Base-by-base conservation (phyloP, 2,113 vertebrate genomes). In the Myrmecobius fasciatus region DNA sequence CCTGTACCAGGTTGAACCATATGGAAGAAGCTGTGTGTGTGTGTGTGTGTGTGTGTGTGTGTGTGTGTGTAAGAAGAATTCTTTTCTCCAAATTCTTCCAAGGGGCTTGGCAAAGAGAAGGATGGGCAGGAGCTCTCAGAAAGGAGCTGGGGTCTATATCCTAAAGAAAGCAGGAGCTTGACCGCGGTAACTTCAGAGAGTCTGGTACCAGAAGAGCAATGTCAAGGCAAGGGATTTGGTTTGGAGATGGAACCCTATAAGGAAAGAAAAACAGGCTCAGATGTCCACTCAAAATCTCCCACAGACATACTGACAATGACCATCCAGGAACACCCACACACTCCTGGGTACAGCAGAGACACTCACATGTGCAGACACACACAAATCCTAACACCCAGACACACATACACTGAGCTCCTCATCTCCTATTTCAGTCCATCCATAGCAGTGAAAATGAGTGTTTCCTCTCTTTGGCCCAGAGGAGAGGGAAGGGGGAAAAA, bases 361-460 rank as follows among this genome's bases (percentile, higher is more conserved):
- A 51, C 47, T 7, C 89, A 53, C 91, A 52, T 90, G 88, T 51
- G 54, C 91, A 43, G n/a, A 28, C 47, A 17, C 75, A 54, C 4
- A 46, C 28, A 25, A 46, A 36, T 52, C 12, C 91, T 54, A 94
- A 92, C 96, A 83, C 93, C 83, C 43, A 91, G 91, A 49, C 96
- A 89, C 7, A 92, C 54, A 89, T 95, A 89, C 90, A 46, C 89
- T 49, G 60, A 75, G 90, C 67, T 48, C 93, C 94, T 92, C 90
- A 93, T 92, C 96, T 97, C 95, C 0, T 8, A 92, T 97, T 96
- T 97, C 96, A 92, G 52, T 96, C 48, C 89, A 94, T 94, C 93
- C 56, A 93, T 91, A 46, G 28, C 94, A 91, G 94, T 92, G 91
- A 95, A 95, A 93, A 94, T 60, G 53, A 95, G 89, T 56, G 53